Conservation (phyloP, 2,888 invertebrate genomes). For the Drosophila macrothrix region DNA sequence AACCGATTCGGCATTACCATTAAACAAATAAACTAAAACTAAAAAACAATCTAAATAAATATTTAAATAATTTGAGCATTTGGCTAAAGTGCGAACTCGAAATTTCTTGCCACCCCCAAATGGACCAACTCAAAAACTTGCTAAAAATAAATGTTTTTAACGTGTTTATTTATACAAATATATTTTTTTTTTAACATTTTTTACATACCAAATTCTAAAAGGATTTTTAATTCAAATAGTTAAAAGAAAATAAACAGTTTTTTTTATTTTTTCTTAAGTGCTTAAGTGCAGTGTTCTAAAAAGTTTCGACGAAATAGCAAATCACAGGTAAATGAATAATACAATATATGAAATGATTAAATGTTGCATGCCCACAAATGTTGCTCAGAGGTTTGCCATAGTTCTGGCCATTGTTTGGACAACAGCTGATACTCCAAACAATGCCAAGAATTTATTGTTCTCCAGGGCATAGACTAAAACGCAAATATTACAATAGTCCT, state of each 20-base stretch:
- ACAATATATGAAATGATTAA: slow-evolving; percentile 3
- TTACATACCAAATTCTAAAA: not conserved
- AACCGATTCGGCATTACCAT: slow-evolving; percentile 17
- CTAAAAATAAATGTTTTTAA: slow-evolving; percentile 24
- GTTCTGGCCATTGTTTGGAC: slow-evolving; percentile 21
- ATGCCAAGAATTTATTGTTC: slow-evolving; percentile 37
- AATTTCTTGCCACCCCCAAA: slow-evolving; percentile 3
- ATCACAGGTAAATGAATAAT: slow-evolving; percentile 33
- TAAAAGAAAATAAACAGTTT: slow-evolving; percentile 9
- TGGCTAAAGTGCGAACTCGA: slow-evolving; percentile 28
- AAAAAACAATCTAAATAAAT: slow-evolving; percentile 17
- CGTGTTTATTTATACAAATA: slow-evolving; percentile 20
- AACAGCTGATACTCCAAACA: slow-evolving; percentile 24
- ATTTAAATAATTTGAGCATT: slow-evolving; percentile 37
- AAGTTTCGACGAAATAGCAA: not conserved
- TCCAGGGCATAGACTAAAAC: slow-evolving; percentile 17
- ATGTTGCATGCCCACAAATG: slow-evolving; percentile 7
- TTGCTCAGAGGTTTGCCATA: slow-evolving; percentile 1
- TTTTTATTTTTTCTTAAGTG: slow-evolving; percentile 41
- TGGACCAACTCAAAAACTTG: slow-evolving; percentile 14
- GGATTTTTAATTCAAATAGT: slow-evolving; percentile 9
- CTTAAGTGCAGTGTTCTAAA: slow-evolving; percentile 31
- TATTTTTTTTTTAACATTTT: not conserved
- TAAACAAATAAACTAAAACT: slow-evolving; percentile 42
- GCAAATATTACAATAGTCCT: slow-evolving; percentile 17